phyloP scores from a whole-genome alignment of 2,113 vertebrate species.

The Pseudonaja textilis region DNA sequence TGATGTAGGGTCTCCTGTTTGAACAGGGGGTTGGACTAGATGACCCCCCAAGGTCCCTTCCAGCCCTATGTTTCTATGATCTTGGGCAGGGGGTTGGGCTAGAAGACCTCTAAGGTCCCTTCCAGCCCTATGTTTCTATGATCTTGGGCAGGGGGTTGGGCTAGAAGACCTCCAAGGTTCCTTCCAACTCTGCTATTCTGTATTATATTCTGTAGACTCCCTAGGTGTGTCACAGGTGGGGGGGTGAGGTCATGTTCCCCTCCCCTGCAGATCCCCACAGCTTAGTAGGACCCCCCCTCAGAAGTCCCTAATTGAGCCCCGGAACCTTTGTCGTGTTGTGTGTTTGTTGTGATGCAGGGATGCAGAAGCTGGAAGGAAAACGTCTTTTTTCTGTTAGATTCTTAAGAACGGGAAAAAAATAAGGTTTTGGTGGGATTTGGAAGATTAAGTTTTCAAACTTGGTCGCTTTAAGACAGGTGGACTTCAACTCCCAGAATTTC shows the following conservation, averaged over 20 bases:
- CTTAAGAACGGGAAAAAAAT: background rate
- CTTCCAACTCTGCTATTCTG: no score
- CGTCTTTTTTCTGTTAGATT: background rate
- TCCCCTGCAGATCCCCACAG: background rate
- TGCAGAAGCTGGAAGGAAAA: background rate
- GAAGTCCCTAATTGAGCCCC: background rate
- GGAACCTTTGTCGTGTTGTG: background rate
- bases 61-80: no score
- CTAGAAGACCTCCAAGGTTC: no score
- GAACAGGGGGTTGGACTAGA: no score
- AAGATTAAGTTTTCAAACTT: background rate
- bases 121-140: no score
- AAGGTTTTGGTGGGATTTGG: background rate
- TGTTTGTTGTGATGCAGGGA: background rate
- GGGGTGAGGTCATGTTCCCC: no score
- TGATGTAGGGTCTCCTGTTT: no score
- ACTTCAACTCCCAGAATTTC: background rate
- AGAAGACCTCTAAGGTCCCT: no score
- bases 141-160: no score
- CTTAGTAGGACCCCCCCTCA: background rate
- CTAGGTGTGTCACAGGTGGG: background rate
- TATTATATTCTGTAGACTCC: no score
- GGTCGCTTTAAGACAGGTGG: background rate
- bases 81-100: no score
- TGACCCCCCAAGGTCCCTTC: no score